phyloP scores from a whole-genome alignment of 2,113 vertebrate genomes.

The Gopherus evgoodei region DNA sequence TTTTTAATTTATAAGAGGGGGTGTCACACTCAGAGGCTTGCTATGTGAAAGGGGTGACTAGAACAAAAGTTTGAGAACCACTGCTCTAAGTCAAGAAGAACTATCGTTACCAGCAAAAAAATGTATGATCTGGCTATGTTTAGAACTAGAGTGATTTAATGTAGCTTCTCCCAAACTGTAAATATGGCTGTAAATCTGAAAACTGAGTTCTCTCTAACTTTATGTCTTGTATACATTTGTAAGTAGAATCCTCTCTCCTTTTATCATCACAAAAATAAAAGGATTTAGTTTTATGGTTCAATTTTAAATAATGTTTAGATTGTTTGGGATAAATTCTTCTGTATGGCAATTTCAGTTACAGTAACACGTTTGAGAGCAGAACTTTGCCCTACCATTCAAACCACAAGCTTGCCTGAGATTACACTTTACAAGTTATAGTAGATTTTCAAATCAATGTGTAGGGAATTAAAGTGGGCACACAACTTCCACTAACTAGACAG shows the following conservation, averaged over 20 bases:
- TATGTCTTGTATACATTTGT: not conserved
- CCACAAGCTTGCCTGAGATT: not conserved
- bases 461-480: not conserved
- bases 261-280: not conserved
- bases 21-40: too few relatives aligned
- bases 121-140: not conserved
- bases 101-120: not conserved
- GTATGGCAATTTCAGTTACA: not conserved
- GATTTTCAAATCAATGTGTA: not conserved
- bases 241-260: not conserved
- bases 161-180: not conserved
- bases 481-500: not conserved
- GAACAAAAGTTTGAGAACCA: too few relatives aligned
- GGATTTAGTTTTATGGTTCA: not conserved
- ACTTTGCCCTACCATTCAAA: not conserved
- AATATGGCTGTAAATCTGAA: not conserved
- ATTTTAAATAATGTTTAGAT: too few relatives aligned
- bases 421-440: not conserved
- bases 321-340: too few relatives aligned
- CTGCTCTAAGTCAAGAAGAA: too few relatives aligned
- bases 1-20: too few relatives aligned
- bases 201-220: not conserved
- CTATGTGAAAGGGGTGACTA: too few relatives aligned
- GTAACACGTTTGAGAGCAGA: not conserved
- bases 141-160: not conserved